Evolutionary conservation across 1,140 invertebrate species (phyloP), one percentile per base, ranked within the genome.

Genomic region (Platorchestia sp.): DNA sequence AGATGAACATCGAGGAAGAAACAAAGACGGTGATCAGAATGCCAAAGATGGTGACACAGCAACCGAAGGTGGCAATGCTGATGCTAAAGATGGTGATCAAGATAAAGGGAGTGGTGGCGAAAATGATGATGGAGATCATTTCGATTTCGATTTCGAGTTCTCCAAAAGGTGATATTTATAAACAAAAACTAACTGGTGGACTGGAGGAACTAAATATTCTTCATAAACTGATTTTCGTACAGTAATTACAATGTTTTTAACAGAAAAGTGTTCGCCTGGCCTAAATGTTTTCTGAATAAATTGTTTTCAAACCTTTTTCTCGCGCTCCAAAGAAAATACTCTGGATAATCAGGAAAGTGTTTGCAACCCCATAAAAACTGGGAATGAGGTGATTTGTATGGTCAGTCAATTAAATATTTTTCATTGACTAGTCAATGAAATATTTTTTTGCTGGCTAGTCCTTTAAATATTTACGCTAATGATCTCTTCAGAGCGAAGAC

Each of bases 91-190:
- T 44, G 87, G 42, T 43, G 87, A 42, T 44, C 87, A 90, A 90
- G 87, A 41, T 42, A 44, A 47, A 45, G 91, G 40, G 19, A 93
- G 91, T 93, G 91, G 36, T 40, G 91, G 16, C 40, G 43, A 10
- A n/a, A 40, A 93, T 93, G 14, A 10, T 40, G 19, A 44, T n/a
- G 43, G 10, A 44, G 91, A 45, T 45, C 10, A 93, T 93, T 93
- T 93, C 36, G 91, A 93, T 47, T 93, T 93, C 47, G 91, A 93
- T 45, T 45, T 93, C 45, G 91, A 93, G 44, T 93, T 93, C 45
- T 3, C 41, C 7, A 93, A 93, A 93, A 93, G 91, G 91, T 93
- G 91, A 93, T 6, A 44, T 41, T 89, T 89, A 22, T 75, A 75
- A 75, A 75, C 36, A 75, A 75, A 75, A 75, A 22, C 19, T 6